Conservation (phyloP, 1,140 invertebrate genomes). For the Rhizoglyphus robini region DNA sequence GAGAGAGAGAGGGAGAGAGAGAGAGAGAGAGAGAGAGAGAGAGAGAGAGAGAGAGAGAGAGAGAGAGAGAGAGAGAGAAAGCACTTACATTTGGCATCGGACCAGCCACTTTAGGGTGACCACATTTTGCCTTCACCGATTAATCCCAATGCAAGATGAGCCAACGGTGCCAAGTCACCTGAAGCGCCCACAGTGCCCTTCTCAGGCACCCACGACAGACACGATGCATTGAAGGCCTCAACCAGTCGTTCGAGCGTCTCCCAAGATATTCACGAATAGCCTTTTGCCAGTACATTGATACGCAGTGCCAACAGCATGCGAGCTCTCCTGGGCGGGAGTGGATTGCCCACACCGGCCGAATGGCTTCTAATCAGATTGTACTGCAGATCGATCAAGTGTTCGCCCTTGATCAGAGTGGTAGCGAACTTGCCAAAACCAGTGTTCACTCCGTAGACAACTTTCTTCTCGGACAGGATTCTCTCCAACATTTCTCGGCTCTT, state of each 20-base stretch:
- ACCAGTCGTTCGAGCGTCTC: constrained; percentile 47
- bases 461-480: constrained; percentile 45
- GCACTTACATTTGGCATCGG: constrained; percentile 41
- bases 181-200: constrained; percentile 59
- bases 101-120: constrained; percentile 56
- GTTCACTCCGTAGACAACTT: constrained; percentile 57
- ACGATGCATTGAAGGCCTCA: constrained; percentile 56
- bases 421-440: constrained; percentile 66
- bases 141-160: constrained; percentile 53
- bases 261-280: constrained; percentile 53
- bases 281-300: constrained; percentile 58
- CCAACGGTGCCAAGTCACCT: constrained; percentile 54
- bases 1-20: too few relatives aligned
- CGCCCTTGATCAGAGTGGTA: constrained; percentile 42
- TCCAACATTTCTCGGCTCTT: constrained; percentile 45
- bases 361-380: constrained; percentile 56
- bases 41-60: too few relatives aligned
- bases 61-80: too few relatives aligned
- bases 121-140: constrained; percentile 66
- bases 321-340: constrained; percentile 46
- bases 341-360: constrained; percentile 51
- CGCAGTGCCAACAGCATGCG: constrained; percentile 53
- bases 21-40: too few relatives aligned
- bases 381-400: constrained; percentile 50
- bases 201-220: constrained; percentile 56